phyloP scores from a whole-genome alignment of 64 coral and sea anemone species.

The Dendrophyllia cribrosa region DNA sequence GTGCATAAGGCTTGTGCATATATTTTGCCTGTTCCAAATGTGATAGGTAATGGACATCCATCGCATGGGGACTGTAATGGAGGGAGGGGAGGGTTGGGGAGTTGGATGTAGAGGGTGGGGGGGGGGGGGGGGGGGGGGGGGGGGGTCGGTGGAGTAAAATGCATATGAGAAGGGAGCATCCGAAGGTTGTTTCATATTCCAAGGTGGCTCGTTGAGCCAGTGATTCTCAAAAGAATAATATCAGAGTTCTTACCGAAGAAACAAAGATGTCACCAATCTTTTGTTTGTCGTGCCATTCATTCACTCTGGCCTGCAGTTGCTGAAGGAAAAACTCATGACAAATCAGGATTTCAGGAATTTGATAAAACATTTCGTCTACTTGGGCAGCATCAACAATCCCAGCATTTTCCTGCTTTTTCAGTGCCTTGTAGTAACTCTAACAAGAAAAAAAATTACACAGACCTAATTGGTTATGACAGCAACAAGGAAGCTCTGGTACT shows the following conservation, averaged over 20 bases:
- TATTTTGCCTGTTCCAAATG: no score
- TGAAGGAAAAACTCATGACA: conserved; percentile 94
- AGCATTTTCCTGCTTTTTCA: conserved; percentile 87
- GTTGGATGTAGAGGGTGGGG: no score
- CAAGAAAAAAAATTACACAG: neutral
- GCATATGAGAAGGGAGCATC: no score
- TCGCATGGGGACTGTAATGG: no score
- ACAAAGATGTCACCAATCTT: conserved; percentile 99
- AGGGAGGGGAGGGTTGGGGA: no score
- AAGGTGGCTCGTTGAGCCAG: no score
- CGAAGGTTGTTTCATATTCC: no score
- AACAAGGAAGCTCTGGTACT: no score
- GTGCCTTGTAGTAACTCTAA: conserved; percentile 80
- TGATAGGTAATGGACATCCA: no score
- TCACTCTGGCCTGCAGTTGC: conserved; percentile 77
- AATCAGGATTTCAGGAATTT: conserved; percentile 97
- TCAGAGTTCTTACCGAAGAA: conserved; percentile 78
- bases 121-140: no score
- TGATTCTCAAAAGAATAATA: neutral
- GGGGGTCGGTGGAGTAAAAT: no score
- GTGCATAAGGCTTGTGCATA: no score
- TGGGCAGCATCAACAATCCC: conserved; percentile 91
- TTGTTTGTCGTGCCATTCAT: conserved; percentile 97
- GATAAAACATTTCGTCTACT: conserved; percentile 99
- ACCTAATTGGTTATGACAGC: neutral